Evolutionary conservation across 2,888 invertebrate genomes (phyloP), one percentile per base, ranked within the genome.

Genomic region (Papilio gigon): DNA sequence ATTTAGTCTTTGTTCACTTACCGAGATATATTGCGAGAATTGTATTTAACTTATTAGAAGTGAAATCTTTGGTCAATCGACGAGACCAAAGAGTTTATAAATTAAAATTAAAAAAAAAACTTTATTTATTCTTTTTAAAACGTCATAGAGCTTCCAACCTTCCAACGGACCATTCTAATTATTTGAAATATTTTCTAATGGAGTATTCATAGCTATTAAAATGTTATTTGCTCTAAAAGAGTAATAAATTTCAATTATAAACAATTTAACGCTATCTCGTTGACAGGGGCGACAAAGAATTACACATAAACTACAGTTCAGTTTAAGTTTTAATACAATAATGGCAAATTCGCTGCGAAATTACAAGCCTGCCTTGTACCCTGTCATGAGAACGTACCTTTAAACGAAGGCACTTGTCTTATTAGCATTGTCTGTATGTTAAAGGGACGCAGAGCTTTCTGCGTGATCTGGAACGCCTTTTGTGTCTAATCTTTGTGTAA

Each of bases 381-480:
- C 81, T 87, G 87, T 88, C 88, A 86, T 84, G 81, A 78, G 76
- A 75, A 78, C 79, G 83, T 84, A 84, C 79, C 80, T 72, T 84
- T 85, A 79, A 78, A 81, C 83, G 79, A 79, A 72, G 72, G 75
- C 80, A 81, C 83, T 84, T 87, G 86, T 85, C 86, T 83, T 85
- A 86, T 87, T 87, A 87, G 84, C 85, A 87, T 87, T 86, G 88
- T 87, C 77, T 78, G 77, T 78, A 75, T 72, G 81, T 82, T 79
- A 76, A 78, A 80, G 76, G 81, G 83, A 82, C 80, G 80, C 80
- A 81, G 80, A 80, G 80, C 80, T 82, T 80, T 74, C 79, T 81
- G 86, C 84, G 85, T 87, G 86, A 87, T 87, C 82, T 82, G 82
- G 84, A 84, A 82, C 83, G 84, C 87, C 86, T 85, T 85, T 84